phyloP scores from a whole-genome alignment of 2,113 vertebrate genomes.

The Bagarius yarrelli region DNA sequence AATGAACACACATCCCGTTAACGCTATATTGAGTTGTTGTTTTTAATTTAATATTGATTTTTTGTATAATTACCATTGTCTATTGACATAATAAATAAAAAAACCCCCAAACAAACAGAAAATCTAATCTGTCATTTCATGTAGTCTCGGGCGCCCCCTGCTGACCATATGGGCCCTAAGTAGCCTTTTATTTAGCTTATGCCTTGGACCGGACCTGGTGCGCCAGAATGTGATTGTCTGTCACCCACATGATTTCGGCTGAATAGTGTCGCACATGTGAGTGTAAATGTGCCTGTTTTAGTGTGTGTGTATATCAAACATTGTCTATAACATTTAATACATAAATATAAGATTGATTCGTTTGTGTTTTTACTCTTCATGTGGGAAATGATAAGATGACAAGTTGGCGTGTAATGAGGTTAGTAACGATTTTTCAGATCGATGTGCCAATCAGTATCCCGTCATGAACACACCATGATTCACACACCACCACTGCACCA shows the following conservation, averaged over 20 bases:
- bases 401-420: slow-evolving; percentile 72
- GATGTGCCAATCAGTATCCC: slow-evolving; percentile 69
- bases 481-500: slow-evolving; percentile 60
- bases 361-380: slow-evolving; percentile 15
- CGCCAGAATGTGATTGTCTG: no score
- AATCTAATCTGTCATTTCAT: no score
- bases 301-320: slow-evolving; percentile 4
- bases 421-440: slow-evolving; percentile 73
- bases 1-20: not conserved
- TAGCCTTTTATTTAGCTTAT: no score
- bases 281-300: not conserved
- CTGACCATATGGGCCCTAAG: no score
- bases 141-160: no score
- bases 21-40: no score
- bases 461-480: slow-evolving; percentile 63
- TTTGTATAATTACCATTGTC: no score
- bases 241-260: not conserved
- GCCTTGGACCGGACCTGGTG: no score
- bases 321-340: slow-evolving; percentile 6
- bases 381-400: slow-evolving; percentile 54
- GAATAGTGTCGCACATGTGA: not conserved
- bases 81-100: no score
- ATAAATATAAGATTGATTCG: slow-evolving; percentile 53
- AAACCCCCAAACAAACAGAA: no score
- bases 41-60: no score